Base-by-base conservation (phyloP, 2,113 vertebrate genomes). In the Struthio camelus region DNA sequence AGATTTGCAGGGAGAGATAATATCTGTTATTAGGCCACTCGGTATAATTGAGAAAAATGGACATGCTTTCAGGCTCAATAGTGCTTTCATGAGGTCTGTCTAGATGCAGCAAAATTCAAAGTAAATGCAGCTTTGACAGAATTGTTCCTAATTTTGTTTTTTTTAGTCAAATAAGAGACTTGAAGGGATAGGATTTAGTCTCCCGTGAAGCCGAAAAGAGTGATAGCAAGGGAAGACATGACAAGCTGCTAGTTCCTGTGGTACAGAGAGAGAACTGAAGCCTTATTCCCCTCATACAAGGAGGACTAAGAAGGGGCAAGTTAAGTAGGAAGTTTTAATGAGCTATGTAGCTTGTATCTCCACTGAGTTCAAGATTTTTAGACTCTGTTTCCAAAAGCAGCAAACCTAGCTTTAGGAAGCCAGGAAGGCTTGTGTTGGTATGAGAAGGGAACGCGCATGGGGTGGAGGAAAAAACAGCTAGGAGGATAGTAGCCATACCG, bases 41-140 rank as follows among this genome's bases (percentile, higher is more conserved):
- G 81, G 24, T 72, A 46, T 91, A 91, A 94, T 20, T 66, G 76
- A 53, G 87, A 62, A 93, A 95, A 90, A 93, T 65, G 71, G 92
- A 70, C 88, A 76, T 67, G 6, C 53, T 77, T 73, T 78, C 58
- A 73, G n/a, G 75, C 56, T 91, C 44, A 20, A 61, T 48, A 85
- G 53, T 89, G n/a, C 53, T 86, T 92, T 92, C 67, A 62, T 51
- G 59, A 62, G 53, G 62, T 89, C 69, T 80, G 38, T 54, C 58
- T 54, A 11, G 14, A 79, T 67, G 51, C 48, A 88, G 88, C 48
- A 51, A 50, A 72, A 54, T 64, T 92, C 66, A 14, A 5, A 62
- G 36, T 67, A 18, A 85, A 50, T 59, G 58, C 20, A 64, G 53
- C 48, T 72, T 64, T 82, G 48, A 64, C 42, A 83, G 3, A 34